Conservation (phyloP, 2,113 vertebrate species). For the Calyptomena viridis region DNA sequence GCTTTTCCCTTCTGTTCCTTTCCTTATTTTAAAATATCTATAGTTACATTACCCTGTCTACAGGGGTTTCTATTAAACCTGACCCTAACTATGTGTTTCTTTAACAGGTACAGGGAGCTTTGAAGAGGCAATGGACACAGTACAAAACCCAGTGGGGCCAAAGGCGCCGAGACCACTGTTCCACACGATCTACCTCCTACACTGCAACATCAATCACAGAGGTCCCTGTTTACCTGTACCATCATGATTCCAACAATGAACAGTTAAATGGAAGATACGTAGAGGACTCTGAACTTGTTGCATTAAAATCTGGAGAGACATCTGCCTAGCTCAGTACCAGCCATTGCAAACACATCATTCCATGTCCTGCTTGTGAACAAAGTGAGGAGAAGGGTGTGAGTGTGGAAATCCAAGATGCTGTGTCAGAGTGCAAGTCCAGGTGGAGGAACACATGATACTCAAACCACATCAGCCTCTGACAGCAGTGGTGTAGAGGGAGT, state of each 20-base stretch:
- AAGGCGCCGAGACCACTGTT: slow-evolving; percentile 81
- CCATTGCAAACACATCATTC: not conserved
- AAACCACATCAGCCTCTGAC: not conserved
- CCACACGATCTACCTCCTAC: slow-evolving; percentile 84
- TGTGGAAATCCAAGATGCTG: not conserved
- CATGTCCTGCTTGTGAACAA: not conserved
- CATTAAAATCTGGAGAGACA: slow-evolving; percentile 81
- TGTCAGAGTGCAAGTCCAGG: not conserved
- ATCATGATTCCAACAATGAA: slow-evolving; percentile 80
- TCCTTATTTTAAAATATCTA: not conserved
- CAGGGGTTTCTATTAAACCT: not conserved
- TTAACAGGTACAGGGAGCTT: slow-evolving; percentile 85
- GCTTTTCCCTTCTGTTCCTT: too few relatives aligned
- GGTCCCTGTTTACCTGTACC: slow-evolving; percentile 85
- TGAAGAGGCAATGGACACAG: slow-evolving; percentile 92
- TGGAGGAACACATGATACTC: not conserved
- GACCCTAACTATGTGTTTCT: not conserved
- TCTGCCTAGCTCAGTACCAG: slow-evolving; percentile 75
- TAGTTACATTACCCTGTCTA: not conserved
- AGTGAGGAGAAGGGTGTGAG: not conserved
- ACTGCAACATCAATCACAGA: slow-evolving; percentile 87
- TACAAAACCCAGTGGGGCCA: slow-evolving; percentile 89
- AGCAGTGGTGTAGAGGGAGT: not conserved
- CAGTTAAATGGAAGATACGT: slow-evolving; percentile 77
- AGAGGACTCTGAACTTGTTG: slow-evolving; percentile 83